Conservation (phyloP, 2,888 invertebrate species). For the Synergus gifuensis region DNA sequence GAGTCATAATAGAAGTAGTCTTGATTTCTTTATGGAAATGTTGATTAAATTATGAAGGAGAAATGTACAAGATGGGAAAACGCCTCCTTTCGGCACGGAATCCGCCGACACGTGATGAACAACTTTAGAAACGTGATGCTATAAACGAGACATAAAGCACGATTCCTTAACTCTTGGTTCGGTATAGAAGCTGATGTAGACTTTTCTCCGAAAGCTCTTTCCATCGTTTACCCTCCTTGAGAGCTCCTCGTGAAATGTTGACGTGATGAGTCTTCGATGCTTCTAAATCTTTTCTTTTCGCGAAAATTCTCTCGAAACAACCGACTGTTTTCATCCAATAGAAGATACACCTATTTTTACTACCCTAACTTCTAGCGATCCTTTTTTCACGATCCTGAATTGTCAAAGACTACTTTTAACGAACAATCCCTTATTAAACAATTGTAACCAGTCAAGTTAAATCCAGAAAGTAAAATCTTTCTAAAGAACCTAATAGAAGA, state of each 20-base stretch:
- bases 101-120: constrained; percentile 32
- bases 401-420: not conserved
- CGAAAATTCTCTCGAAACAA: not conserved
- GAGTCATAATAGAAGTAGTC: not conserved
- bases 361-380: not conserved
- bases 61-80: constrained; percentile 11
- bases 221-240: constrained; percentile 11
- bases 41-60: constrained; percentile 11
- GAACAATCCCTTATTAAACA: not conserved
- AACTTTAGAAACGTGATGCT: constrained; percentile 37
- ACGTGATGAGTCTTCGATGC: not conserved
- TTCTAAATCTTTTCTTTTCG: not conserved
- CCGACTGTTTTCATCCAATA: not conserved
- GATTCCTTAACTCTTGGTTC: constrained; percentile 34
- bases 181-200: constrained; percentile 35
- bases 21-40: constrained; percentile 18
- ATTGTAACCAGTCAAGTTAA: not conserved
- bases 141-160: constrained; percentile 37
- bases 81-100: constrained; percentile 27
- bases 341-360: not conserved
- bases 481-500: not conserved
- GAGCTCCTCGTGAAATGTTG: constrained; percentile 14
- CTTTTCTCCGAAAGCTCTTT: constrained; percentile 36
- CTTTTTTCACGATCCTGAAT: not conserved
- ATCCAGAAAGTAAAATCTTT: not conserved